phyloP scores from a whole-genome alignment of 2,797 vertebrate species.

The Acanthurus leucopareius region DNA sequence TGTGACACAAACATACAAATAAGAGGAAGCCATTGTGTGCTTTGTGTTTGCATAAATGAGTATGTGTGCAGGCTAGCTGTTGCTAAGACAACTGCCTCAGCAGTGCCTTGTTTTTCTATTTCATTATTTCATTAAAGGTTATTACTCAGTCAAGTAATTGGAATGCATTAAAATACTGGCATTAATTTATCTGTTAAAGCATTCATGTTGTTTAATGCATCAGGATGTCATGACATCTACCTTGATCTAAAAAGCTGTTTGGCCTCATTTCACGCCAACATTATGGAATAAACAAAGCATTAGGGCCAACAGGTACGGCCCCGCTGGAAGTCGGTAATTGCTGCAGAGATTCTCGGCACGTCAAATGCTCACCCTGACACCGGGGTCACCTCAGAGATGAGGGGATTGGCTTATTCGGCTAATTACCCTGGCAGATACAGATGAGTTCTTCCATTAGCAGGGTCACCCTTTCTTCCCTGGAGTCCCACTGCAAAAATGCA shows the following conservation, averaged over 20 bases:
- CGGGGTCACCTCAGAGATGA: conserved; percentile 78
- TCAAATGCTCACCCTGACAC: conserved; percentile 70
- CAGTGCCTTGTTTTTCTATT: conserved; percentile 6
- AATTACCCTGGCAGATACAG: conserved; percentile 83
- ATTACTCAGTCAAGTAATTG: conserved; percentile 21
- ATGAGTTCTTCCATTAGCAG: conserved; percentile 84
- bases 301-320: conserved; percentile 57
- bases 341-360: conserved; percentile 58
- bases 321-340: conserved; percentile 61
- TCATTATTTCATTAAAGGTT: conserved; percentile 8
- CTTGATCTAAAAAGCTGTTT: conserved; percentile 44
- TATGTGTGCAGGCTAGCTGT: conserved; percentile 9
- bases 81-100: conserved; percentile 40
- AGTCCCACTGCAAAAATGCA: conserved; percentile 68
- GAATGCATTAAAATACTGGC: conserved; percentile 44
- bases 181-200: conserved; percentile 57
- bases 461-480: conserved; percentile 72
- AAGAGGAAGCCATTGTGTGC: conserved; percentile 1
- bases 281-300: conserved; percentile 64
- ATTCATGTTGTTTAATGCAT: conserved; percentile 57
- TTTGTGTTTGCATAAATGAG: conserved; percentile 11
- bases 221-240: conserved; percentile 37
- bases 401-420: conserved; percentile 82
- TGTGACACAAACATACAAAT: conserved; percentile 11
- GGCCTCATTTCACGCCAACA: conserved; percentile 40